Base-by-base conservation (phyloP, 2,113 vertebrate genomes). In the Oncorhynchus kisutch region DNA sequence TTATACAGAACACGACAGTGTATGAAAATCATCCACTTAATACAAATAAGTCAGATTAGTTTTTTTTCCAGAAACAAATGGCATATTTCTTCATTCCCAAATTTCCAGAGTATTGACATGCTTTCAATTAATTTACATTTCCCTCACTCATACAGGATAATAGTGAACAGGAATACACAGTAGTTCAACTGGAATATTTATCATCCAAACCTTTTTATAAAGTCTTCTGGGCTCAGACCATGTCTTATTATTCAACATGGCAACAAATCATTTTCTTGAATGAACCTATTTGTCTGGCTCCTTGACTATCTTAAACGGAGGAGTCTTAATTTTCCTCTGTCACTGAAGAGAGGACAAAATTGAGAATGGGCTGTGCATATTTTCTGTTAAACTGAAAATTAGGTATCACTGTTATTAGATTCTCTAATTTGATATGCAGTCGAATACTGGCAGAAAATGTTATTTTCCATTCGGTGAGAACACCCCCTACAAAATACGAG, bases 391-490 rank as follows among this genome's bases (percentile, higher is more conserved):
- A 72, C 71, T 62, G 71, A 72, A 60, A 14, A 60, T 34, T 3
- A 14, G 6, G 13, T 60, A 60, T 72, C 71, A 31, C 25, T 31
- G 18, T 31, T 29, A 72, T 72, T 72, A 72, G 71, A 31, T 31
- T 54, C 54, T 72, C 24, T 60, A 72, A 72, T 72, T 72, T 57
- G 51, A 60, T 59, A 60, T 34, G 71, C 71, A 72, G 54, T 62
- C 18, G 20, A 45, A 31, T 69, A 59, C 49, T 16, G 49, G 12
- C 14, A 29, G 14, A 20, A 72, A 20, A 72, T n/a, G 71, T 59
- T 31, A 2, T 59, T 34, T 60, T 60, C 71, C 11, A n/a, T 18
- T 31, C 27, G 34, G 29, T 22, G 54, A 62, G 13, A n/a, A n/a
- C n/a, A n/a, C n/a, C 59, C 13, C n/a, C 59, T 22, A 24, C 16